Conservation (phyloP, 2,888 invertebrate genomes). For the Cremastinae sp. region DNA sequence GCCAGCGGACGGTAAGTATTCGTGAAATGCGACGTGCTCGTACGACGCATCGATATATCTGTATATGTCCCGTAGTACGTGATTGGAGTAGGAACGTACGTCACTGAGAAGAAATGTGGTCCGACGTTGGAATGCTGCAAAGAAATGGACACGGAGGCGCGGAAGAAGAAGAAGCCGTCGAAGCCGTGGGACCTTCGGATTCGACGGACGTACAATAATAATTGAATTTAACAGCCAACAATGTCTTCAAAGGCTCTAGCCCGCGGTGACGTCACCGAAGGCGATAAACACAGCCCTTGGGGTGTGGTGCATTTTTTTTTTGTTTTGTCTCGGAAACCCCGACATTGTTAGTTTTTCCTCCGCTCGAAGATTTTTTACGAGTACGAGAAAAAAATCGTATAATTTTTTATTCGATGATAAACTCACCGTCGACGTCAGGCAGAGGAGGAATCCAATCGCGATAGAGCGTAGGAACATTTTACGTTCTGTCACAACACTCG, state of each 20-base stretch:
- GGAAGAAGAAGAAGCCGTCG: neutral
- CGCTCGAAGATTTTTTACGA: neutral
- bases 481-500: conserved; percentile 55
- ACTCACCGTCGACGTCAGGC: neutral
- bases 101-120: neutral
- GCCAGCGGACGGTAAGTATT: conserved; percentile 6
- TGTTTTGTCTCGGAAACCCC: too few species aligned
- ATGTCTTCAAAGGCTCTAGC: conserved; percentile 66
- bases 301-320: conserved; percentile 48
- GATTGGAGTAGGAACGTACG: conserved; percentile 16
- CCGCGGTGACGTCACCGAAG: conserved; percentile 69
- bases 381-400: neutral
- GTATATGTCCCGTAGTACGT: neutral
- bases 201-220: conserved; percentile 59
- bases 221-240: conserved; percentile 67
- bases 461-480: conserved; percentile 44
- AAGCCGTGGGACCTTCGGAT: conserved; percentile 8
- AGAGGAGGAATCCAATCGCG: conserved; percentile 24
- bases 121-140: neutral
- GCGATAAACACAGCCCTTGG: conserved; percentile 47
- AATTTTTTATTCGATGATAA: neutral
- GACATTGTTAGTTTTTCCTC: neutral
- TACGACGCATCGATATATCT: neutral
- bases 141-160: neutral
- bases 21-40: neutral